Percentiles rank a stretch among this genome's conserved stretches.
These are phyloP conservation scores for Colius striatus DNA, from an alignment of 2,113 vertebrate species.

Conservation along the genomic window DNA sequence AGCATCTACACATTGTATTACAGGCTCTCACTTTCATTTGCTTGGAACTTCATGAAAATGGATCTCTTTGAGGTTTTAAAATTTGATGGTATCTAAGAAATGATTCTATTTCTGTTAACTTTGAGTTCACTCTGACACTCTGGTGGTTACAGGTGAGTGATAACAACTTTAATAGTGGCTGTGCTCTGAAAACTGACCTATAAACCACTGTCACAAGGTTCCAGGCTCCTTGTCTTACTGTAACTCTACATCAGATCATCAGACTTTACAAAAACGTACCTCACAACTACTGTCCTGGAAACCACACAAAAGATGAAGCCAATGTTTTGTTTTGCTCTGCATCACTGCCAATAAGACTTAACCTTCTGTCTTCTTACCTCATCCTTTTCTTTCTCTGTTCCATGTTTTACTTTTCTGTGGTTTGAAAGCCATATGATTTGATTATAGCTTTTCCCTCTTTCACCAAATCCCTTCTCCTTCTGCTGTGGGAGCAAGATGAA, in stretches of 20 bases:
- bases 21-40: background rate
- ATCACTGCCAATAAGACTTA: background rate
- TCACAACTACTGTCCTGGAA: background rate
- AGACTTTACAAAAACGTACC: background rate
- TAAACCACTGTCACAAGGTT: background rate
- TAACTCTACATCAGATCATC: background rate
- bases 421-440: background rate
- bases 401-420: background rate
- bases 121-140: background rate
- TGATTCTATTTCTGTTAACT: background rate
- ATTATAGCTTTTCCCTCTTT: background rate
- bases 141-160: background rate
- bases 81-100: background rate
- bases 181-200: background rate
- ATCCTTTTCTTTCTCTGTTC: background rate
- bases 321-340: background rate
- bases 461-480: background rate
- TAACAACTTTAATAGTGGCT: background rate
- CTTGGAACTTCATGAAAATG: background rate
- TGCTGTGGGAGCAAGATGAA: background rate
- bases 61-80: background rate
- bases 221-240: background rate
- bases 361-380: background rate
- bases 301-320: background rate
- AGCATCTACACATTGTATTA: background rate